Evolutionary conservation across 2,888 invertebrate species (phyloP), one percentile per base, ranked within the genome.

Genomic region (Dioctria rufipes): DNA sequence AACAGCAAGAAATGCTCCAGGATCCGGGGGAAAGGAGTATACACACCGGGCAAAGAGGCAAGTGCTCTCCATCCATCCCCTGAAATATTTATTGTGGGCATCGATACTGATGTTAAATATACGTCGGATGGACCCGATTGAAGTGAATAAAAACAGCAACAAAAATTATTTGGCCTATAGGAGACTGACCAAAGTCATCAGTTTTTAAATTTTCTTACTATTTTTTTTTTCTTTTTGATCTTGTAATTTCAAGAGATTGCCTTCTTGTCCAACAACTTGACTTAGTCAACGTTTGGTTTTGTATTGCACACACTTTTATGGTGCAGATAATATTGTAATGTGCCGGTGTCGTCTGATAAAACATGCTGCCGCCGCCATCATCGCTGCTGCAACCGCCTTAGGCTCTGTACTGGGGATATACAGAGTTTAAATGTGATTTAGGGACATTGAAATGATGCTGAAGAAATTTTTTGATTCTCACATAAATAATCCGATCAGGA

Each of bases 51-150:
- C 63, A 63, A 63, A 40, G 40, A 49, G 40, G 42, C 73, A 13
- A 60, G 42, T 77, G 63, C 77, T 77, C 63, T 51, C 77, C 63
- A 61, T 77, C 77, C 77, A 77, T 63, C 77, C 63, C 49, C 40
- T 77, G 77, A 77, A 77, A 77, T 63, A 77, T 77, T 77, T 77
- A 77, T 77, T 77, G 63, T 77, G 63, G 49, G 77, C 42, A 77
- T 77, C 77, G 77, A 77, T 77, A 39, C 51, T 77, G 77, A 77
- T 77, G 77, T 77, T 77, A 77, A 77, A 77, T 77, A 77, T 77
- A 77, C 77, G 77, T 77, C 77, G 77, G 39, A 58, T 39, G 61
- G 61, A 40, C 77, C 61, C 77, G 61, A 77, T 77, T 77, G 51
- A 77, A 77, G 51, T 63, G 77, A 77, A 77, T 77, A 63, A 77